Evolutionary conservation across 2,113 vertebrate species (phyloP), one percentile per base, ranked within the genome.

Genomic region (Dipodomys ordii): DNA sequence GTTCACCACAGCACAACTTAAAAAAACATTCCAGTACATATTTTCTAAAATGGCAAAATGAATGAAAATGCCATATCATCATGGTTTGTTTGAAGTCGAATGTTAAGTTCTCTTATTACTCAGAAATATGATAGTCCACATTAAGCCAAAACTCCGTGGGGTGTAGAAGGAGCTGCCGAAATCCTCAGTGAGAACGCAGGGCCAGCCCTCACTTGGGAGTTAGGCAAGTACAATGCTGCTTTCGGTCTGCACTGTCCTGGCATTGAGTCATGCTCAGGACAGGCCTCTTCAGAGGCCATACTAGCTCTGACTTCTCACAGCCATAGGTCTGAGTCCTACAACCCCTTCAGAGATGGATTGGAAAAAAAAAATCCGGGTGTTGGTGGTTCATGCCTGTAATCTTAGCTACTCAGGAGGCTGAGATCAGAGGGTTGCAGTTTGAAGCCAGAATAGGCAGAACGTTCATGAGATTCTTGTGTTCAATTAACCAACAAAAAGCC

Each of bases 81-180:
- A 22, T 28, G 44, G 73, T 72, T 95, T 88, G 80, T 73, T 88
- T 96, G 53, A 57, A 92, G 74, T 9, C 68, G 71, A 90, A 85
- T 67, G 39, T 72, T 46, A 74, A 57, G 87, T 87, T 83, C 69
- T 81, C 85, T 88, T 89, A 82, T 74, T 69, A 65, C 88, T 78
- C 22, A 60, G 91, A 90, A 83, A 91, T 28, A 32, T 25, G 49
- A 86, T 69, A 62, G 32, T 86, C 44, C 79, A 46, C 35, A 22
- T 57, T 44, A 87, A 79, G 68, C 87, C 53, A 44, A 64, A 62
- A 67, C 23, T 49, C 1, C 27, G 69, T n/a, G 6, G 0, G 90
- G 11, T 60, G 13, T 30, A 15, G 35, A 44, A 88, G 4, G 32
- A 53, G 49, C 6, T 87, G 25, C 53, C 74, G 78, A 64, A 82